A percentile compares a stretch with the other conserved stretches of the same genome.
phyloP scores from a whole-genome alignment of 1,140 invertebrate species.

The Cheumatopsyche charites region DNA sequence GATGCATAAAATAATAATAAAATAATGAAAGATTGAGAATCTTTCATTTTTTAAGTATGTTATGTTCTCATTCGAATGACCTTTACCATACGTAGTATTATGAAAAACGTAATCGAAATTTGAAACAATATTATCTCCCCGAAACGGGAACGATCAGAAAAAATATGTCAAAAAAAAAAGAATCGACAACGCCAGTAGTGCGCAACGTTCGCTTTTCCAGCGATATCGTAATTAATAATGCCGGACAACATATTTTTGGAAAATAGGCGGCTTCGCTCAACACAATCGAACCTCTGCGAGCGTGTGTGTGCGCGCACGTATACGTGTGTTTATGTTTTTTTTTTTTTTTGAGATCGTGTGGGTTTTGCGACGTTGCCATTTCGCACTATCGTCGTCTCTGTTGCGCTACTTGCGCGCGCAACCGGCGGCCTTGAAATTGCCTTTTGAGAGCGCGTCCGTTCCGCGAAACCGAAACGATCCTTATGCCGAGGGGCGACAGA shows the following conservation, averaged over 20 bases:
- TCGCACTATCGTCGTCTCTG: slow-evolving; percentile 5
- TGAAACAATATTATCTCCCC: too few species aligned
- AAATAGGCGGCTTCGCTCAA: slow-evolving; percentile 8
- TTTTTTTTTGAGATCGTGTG: background rate
- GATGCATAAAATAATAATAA: too few species aligned
- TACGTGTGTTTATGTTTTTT: background rate
- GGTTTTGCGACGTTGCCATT: slow-evolving; percentile 14
- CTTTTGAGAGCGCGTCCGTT: background rate
- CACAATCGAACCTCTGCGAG: too few species aligned
- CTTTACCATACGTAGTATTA: too few species aligned
- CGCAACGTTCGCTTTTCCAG: background rate
- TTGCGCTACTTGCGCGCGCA: slow-evolving; percentile 22
- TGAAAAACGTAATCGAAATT: too few species aligned
- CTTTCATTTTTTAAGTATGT: too few species aligned
- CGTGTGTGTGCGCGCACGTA: background rate
- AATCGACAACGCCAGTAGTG: background rate
- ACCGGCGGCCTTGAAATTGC: slow-evolving; percentile 22
- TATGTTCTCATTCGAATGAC: too few species aligned
- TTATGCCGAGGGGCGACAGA: background rate
- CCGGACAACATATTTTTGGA: slow-evolving; percentile 18
- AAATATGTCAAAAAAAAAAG: too few species aligned
- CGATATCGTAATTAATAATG: background rate
- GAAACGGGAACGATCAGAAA: too few species aligned
- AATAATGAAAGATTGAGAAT: too few species aligned
- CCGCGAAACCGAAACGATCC: background rate